Base-by-base conservation (phyloP, 2,888 invertebrate species). In the Apodemia mormo region DNA sequence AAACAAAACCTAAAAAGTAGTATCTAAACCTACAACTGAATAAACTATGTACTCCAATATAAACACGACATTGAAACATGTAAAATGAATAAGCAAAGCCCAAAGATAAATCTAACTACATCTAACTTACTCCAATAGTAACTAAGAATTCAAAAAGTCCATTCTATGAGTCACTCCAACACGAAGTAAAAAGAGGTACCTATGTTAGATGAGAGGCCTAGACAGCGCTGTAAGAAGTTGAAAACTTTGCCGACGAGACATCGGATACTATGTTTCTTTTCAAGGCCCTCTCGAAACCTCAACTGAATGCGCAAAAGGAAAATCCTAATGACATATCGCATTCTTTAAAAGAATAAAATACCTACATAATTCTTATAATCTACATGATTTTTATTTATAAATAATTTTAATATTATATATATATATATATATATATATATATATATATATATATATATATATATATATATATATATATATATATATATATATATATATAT, bases 211-310 rank as follows among this genome's bases (percentile, higher is more conserved):
- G 58, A 67, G 67, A 56, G 67, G 67, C 56, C 67, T 58, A 67
- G 67, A 61, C 68, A 12, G 61, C 5, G 12, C 37, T 61, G 37
- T 40, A 45, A 65, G 58, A 58, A 68, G 68, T 69, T 69, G 65
- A 14, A 65, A 69, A 69, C 54, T 68, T 69, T 54, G 29, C 54
- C 68, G 68, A 68, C 68, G 65, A 52, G 61, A 61, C 61, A 61
- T 61, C 14, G 61, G 61, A 52, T 66, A 49, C 66, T 52, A 65
- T 37, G 68, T 43, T 29, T 4, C 68, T 45, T 40, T 30, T 52
- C 45, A 58, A 58, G 45, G 45, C 68, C 64, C 65, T 65, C 65
- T 69, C 37, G 14, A 29, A 69, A 29, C 4, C 40, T 10, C 40
- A 65, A 65, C 40, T 65, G 29, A 65, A 65, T 12, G 65, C 33